Base-by-base conservation (phyloP, 35 echinoderm and acorn worm genomes). In the Holothuria glaberrima region DNA sequence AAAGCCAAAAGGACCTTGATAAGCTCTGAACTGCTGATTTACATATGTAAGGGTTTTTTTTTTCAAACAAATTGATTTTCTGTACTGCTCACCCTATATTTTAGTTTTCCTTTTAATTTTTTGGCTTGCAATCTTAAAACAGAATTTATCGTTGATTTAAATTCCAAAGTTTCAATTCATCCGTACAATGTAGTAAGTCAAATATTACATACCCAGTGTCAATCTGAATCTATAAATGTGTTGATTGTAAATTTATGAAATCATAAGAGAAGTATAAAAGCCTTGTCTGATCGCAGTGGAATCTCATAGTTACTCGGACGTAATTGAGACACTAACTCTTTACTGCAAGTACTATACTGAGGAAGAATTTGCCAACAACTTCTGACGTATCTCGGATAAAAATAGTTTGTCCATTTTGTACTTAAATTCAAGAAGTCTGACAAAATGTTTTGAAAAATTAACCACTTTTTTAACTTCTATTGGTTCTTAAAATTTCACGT, bases 241-340 rank as follows among this genome's bases (percentile, higher is more conserved):
- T 18, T 71, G 68, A 33, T 31, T 71, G 22, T 71, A 71, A 25
- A 71, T 29, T 30, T 71, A 71, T n/a, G n/a, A n/a, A n/a, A n/a
- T n/a, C n/a, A n/a, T n/a, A n/a, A n/a, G n/a, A n/a, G n/a, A n/a
- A n/a, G 29, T 25, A 71, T 31, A 25, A 71, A 71, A 71, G 68
- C 29, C 16, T 71, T 25, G 29, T 71, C 6, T 29, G 29, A 71
- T 71, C 2, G 26, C 29, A 29, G 30, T 71, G 22, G 22, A 29
- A 29, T 4, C 29, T n/a, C n/a, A n/a, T n/a, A n/a, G n/a, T n/a
- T n/a, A n/a, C n/a, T n/a, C n/a, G n/a, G n/a, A n/a, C n/a, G 26
- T 16, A 5, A 30, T 25, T 71, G 26, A 25, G 2, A 71, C 22
- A 29, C 0, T 25, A 71, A 25, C 16, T 31, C 13, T 12, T 27